Evolutionary conservation across 2,888 invertebrate genomes (phyloP), one percentile per base, ranked within the genome.

Genomic region (Aphelenchoides bicaudatus): DNA sequence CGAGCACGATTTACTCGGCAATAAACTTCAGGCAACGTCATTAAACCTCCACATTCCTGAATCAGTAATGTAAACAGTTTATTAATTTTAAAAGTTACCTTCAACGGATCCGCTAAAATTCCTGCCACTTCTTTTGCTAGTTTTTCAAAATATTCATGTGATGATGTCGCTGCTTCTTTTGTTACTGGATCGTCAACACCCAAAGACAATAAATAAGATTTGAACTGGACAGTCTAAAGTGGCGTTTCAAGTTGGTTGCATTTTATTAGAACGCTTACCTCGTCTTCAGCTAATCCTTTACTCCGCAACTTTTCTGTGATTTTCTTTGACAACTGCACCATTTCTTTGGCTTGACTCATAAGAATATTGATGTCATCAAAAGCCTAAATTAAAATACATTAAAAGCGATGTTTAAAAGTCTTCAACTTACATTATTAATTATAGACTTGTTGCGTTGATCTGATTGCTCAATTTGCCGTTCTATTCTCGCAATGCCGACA

Each of bases 101-200:
- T 86, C 58, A 94, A 84, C 23, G 90, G 89, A 74, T 86, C 86
- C 61, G 87, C 84, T 71, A 96, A 83, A 79, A 90, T 87, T 71
- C 86, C 86, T 43, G 88, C 86, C 49, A 96, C 85, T 82, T 98
- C 89, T 74, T 86, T 87, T 0, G 92, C 90, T 50, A 98, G 77
- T 70, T 88, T 87, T 72, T 85, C 83, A 79, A 88, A 90, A 80
- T 91, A 96, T 63, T 88, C 87, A 5, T 72, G 86, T 66, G 90
- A 89, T 55, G 87, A 88, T 77, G 88, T 88, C 78, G 87, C 91
- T 10, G 88, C 86, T 75, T 90, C 90, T 77, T 92, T 86, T 0
- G 94, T 96, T 0, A 96, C 96, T 1, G 96, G 96, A 83, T 98
- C 94, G 77, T 91, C 91, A 67, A 98, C 93, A 70, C 98, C 98